A percentile compares a stretch with the other conserved stretches of the same genome.
These are phyloP conservation scores for Lagorchestes hirsutus DNA, from an alignment of 2,797 vertebrate genomes.

Conservation along the genomic window DNA sequence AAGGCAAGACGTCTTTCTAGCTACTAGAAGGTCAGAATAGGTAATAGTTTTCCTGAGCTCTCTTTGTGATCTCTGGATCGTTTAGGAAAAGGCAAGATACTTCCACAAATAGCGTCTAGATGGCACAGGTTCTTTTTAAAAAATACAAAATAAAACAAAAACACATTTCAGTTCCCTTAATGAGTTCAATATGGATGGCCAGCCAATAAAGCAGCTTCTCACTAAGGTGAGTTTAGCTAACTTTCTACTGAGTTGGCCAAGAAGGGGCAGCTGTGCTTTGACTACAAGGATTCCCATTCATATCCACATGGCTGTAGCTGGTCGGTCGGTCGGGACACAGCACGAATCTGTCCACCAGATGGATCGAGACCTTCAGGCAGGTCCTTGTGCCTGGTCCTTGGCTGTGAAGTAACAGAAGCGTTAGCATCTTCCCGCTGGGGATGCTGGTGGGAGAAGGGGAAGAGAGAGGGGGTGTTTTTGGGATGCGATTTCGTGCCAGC, in stretches of 20 bases:
- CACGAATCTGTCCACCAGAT: accelerated
- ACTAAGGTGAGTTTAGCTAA: background rate
- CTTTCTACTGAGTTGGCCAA: background rate
- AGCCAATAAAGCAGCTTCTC: accelerated
- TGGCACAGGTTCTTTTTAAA: background rate
- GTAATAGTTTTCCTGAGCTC: background rate
- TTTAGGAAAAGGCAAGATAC: background rate
- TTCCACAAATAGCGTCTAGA: background rate
- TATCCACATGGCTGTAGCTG: accelerated
- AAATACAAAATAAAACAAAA: background rate
- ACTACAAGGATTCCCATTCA: background rate
- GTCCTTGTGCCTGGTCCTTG: background rate
- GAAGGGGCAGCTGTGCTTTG: background rate
- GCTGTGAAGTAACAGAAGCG: accelerated
- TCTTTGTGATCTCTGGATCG: background rate
- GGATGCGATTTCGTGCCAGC: background rate
- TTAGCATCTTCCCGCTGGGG: accelerated
- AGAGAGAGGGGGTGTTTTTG: background rate
- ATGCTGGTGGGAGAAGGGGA: background rate
- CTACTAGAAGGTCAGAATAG: too few species aligned
- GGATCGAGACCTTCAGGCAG: background rate
- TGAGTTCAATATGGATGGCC: background rate
- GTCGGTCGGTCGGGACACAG: accelerated
- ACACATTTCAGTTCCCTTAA: background rate
- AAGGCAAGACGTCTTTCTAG: background rate